Evolutionary conservation across 2,113 vertebrate species (phyloP), one percentile per base, ranked within the genome.

Genomic region (Diphyllodes magnificus): DNA sequence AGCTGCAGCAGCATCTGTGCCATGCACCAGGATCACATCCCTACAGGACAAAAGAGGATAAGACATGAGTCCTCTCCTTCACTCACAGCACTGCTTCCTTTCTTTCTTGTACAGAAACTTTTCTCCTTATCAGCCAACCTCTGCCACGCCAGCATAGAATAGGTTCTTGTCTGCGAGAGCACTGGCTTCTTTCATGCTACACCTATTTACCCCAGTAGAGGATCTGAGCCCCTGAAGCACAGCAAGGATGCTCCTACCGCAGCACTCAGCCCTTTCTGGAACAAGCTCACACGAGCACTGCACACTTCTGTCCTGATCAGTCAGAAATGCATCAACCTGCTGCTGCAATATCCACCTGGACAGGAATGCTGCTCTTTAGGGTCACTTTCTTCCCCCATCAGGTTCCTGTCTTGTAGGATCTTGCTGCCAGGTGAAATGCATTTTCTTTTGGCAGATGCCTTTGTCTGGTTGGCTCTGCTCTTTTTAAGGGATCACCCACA

Each of bases 391-490:
- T 81, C 51, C 44, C 47, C 14, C 0, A 2, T 10, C 27, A 92
- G n/a, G 60, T 77, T 85, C 44, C 47, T 76, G 45, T 65, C 61
- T 51, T 59, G 22, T 19, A 77, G 33, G 61, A 57, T 83, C 27
- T 86, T 72, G 65, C 80, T 82, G 45, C 75, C 82, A 59, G 47
- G 25, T 70, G 42, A 94, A 89, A 90, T 20, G 15, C 8, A 39
- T 86, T 81, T 87, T 81, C 54, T 70, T 73, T 85, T 72, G 54
- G 69, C 63, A 90, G 50, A 76, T 35, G 49, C 51, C 78, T 93
- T 92, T 93, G 53, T 86, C 92, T 37, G 40, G 31, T 57, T 42
- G 51, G 57, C 33, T 93, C 69, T 96, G 56, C 60, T 85, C 56
- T 82, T 93, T 93, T 85, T 30, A 68, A 66, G 63, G 50, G 50